Conservation (phyloP, 2,888 invertebrate genomes). For the Drosophila cognata region DNA sequence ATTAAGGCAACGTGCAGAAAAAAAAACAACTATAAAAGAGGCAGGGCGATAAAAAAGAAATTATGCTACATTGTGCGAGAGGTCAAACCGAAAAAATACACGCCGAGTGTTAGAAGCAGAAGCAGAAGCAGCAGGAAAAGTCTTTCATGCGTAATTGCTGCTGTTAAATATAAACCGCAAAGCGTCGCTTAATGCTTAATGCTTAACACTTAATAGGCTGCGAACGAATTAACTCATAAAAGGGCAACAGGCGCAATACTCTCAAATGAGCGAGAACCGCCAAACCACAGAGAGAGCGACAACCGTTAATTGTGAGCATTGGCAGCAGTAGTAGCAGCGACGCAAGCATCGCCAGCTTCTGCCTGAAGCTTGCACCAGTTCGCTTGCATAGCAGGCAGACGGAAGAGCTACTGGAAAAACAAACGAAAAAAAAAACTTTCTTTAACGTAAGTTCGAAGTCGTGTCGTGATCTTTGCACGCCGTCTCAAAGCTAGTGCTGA, state of each 20-base stretch:
- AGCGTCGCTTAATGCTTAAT: constrained; percentile 53
- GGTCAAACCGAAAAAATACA: constrained; percentile 46
- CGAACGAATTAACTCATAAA: constrained; percentile 71
- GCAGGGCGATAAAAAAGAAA: constrained; percentile 75
- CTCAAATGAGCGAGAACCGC: constrained; percentile 65
- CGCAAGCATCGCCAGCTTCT: constrained; percentile 23
- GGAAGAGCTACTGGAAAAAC: constrained; percentile 41
- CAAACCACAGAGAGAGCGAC: constrained; percentile 30
- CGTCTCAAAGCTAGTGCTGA: constrained; percentile 62
- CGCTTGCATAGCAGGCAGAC: constrained; percentile 44
- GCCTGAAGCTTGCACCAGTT: constrained; percentile 55
- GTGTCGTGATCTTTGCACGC: constrained; percentile 68
- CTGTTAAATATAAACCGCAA: constrained; percentile 42
- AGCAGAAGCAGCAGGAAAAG: constrained; percentile 15
- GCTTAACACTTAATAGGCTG: constrained; percentile 57
- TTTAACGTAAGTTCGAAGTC: constrained; percentile 52
- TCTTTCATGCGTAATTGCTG: constrained; percentile 48
- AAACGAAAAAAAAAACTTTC: constrained; percentile 69
- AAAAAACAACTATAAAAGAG: constrained; percentile 30
- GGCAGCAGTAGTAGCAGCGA: constrained; percentile 22
- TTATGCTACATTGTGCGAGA: constrained; percentile 78
- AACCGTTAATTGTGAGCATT: constrained; percentile 69
- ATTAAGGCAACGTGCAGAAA: constrained; percentile 75
- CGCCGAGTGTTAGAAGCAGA: constrained; percentile 31
- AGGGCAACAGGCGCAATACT: constrained; percentile 54